These are phyloP conservation scores for Oceanodroma tethys DNA, from an alignment of 2,113 vertebrate genomes.

Conservation along the genomic window DNA sequence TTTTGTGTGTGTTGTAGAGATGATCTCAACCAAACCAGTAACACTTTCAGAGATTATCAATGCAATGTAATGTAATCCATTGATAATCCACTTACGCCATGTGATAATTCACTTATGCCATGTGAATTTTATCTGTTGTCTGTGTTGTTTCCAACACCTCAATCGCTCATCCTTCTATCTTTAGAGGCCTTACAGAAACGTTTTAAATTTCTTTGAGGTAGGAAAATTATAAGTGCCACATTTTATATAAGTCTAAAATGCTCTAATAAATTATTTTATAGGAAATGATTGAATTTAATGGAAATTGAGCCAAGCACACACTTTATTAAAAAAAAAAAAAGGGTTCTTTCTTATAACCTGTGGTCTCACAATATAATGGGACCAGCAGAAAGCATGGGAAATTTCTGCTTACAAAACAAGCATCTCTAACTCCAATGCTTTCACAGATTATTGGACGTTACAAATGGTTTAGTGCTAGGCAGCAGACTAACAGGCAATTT, in stretches of 20 bases:
- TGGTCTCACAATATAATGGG: not conserved
- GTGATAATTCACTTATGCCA: not conserved
- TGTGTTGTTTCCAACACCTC: not conserved
- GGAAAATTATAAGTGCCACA: not conserved
- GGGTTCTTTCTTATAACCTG: not conserved
- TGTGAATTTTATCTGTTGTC: not conserved
- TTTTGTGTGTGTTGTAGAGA: not conserved
- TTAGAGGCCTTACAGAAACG: not conserved
- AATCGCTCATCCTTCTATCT: not conserved
- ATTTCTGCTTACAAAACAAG: not conserved
- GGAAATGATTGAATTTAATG: not conserved
- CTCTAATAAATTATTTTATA: not conserved
- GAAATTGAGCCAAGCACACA: not conserved
- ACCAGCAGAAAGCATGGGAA: not conserved
- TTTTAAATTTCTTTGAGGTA: not conserved
- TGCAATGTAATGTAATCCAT: not conserved
- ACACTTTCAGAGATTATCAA: not conserved
- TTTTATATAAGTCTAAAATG: not conserved
- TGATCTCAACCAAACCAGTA: not conserved
- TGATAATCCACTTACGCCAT: not conserved
- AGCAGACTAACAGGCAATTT: not conserved
- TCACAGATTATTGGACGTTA: not conserved
- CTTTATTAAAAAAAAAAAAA: no score
- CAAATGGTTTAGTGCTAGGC: not conserved
- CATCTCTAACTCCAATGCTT: not conserved